Evolutionary conservation across 2,797 vertebrate genomes (phyloP).

Genomic region (Sebastes paucispinis): DNA sequence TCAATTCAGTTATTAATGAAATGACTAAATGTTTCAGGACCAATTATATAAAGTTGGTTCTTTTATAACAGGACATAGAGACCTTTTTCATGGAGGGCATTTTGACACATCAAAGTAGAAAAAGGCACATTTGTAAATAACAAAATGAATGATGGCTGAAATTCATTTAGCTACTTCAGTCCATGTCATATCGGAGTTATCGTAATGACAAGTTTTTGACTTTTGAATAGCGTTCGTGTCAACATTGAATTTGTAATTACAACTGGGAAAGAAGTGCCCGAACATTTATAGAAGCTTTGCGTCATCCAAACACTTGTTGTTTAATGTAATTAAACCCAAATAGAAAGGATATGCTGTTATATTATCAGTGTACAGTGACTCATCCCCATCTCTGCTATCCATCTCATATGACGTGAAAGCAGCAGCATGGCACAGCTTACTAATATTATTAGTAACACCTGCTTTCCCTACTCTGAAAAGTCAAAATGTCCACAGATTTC

Average conservation of each 20-base stretch:
- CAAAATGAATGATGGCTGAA: not conserved
- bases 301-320: not conserved
- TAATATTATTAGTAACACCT: not conserved
- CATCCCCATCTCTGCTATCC: not conserved
- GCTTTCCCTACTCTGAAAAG: not conserved
- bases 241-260: not conserved
- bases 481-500: not conserved
- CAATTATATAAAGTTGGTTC: not conserved
- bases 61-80: not conserved
- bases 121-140: not conserved
- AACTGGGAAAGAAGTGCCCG: not conserved
- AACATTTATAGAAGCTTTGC: not conserved
- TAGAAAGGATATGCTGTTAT: not conserved
- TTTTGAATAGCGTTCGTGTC: not conserved
- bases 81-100: not conserved
- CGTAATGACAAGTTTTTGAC: not conserved
- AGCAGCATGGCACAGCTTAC: not conserved
- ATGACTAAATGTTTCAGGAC: not conserved
- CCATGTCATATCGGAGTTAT: not conserved
- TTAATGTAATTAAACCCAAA: not conserved
- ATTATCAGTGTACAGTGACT: not conserved
- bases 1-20: no score
- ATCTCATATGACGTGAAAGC: not conserved
- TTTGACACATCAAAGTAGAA: not conserved
- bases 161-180: not conserved